Base-by-base conservation (phyloP, 2,113 vertebrate genomes). In the Orientallactaga bullata region DNA sequence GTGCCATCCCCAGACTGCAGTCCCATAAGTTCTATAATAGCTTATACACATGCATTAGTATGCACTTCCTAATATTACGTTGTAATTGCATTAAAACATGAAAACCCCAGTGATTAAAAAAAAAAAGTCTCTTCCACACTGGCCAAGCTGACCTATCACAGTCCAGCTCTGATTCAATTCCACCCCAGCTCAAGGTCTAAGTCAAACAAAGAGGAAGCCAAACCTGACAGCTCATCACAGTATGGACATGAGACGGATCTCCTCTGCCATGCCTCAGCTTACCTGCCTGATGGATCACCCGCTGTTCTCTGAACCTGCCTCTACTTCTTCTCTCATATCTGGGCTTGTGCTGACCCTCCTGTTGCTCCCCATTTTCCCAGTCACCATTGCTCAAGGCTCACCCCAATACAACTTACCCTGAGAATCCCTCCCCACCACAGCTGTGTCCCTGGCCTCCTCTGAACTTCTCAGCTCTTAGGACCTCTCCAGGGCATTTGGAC, bases 1-100 rank as follows among this genome's bases (percentile, higher is more conserved):
- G 58, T 65, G 65, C 58, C 39, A 1, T 39, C 69, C 77, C 35
- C 11, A 28, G 1, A 3, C 11, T 15, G 58, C 23, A 58, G 4
- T 26, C 0, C 30, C 4, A 35, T 4, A 37, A 66, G 30, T 51
- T 42, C 23, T 0, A 15, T 42, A 3, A 20, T 0, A 20, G 55
- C 18, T 74, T 13, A 11, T 0, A 13, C 7, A 39, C 26, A 24
- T 15, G 35, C n/a, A 16, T 0, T 69, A 26, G 37, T 24, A 32
- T 13, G 18, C 30, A 61, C 88, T 72, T 58, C 69, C 17, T 35
- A n/a, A 17, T 8, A 32, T 2, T 15, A 17, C 24, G 47, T 51
- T 42, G 35, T 37, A 58, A 58, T 72, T 17, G 16, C 17, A 23
- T 74, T 23, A 51, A 39, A 28, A 15, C 72, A 51, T 10, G 42